A percentile compares a stretch with the other conserved stretches of the same genome.
Evolutionary conservation across 2,797 vertebrate species (phyloP).

Genomic region (Myotis findleyi): DNA sequence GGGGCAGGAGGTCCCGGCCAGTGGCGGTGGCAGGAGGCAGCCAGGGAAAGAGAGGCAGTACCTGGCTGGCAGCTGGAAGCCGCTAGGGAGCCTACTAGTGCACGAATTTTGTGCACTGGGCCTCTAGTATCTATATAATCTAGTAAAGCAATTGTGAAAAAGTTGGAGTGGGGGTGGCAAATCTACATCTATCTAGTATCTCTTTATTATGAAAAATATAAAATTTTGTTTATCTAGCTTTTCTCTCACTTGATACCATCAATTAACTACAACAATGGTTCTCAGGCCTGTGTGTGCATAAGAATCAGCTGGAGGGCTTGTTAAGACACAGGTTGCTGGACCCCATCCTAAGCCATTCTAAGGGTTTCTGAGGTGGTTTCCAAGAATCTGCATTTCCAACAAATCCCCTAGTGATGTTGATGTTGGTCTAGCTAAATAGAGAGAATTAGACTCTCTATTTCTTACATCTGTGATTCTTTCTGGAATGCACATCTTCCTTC

Average conservation of each 20-base stretch:
- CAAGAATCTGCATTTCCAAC: not conserved
- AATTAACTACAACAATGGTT: not conserved
- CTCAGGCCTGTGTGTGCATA: not conserved
- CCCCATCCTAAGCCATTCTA: not conserved
- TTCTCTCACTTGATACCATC: not conserved
- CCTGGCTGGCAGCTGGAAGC: no score
- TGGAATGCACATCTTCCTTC: not conserved
- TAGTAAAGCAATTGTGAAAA: not conserved
- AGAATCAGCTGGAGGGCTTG: not conserved
- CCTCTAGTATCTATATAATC: not conserved
- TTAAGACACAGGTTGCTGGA: not conserved
- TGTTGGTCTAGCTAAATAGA: not conserved
- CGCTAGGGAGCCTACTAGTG: no score
- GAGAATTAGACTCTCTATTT: not conserved
- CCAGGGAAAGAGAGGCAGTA: no score
- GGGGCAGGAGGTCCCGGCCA: no score
- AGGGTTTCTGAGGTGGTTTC: not conserved
- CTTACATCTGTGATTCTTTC: constrained; percentile 3
- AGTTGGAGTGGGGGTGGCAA: not conserved
- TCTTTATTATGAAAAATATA: not conserved
- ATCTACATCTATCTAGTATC: not conserved
- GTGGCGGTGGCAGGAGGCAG: no score
- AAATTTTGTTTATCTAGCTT: not conserved
- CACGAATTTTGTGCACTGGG: no score
- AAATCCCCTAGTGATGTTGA: not conserved